phyloP scores from a whole-genome alignment of 2,113 vertebrate species.

The Meles meles region DNA sequence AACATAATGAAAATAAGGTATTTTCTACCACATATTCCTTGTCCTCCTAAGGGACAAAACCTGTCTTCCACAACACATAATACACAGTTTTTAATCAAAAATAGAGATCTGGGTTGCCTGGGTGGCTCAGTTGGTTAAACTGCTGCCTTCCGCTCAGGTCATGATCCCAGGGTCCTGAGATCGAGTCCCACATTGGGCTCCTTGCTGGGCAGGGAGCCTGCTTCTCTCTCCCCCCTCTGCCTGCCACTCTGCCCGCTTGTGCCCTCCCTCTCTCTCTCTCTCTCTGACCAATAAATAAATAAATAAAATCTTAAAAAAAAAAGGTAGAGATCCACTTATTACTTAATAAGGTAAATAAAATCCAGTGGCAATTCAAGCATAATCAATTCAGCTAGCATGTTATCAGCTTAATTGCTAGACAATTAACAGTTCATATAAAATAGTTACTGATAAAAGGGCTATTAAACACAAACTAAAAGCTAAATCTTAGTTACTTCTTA shows the following conservation, averaged over 20 bases:
- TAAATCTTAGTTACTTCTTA: slow-evolving; percentile 67
- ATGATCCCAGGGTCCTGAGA: too few relatives aligned
- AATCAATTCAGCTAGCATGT: slow-evolving; percentile 75
- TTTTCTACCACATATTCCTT: not conserved
- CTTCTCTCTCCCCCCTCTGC: too few relatives aligned
- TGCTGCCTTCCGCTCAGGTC: too few relatives aligned
- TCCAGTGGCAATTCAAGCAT: slow-evolving; percentile 56
- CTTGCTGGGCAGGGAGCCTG: too few relatives aligned
- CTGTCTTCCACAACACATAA: not conserved
- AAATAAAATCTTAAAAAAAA: too few relatives aligned
- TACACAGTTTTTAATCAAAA: not conserved
- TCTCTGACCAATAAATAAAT: too few relatives aligned
- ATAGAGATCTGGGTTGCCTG: not conserved
- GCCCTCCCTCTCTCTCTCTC: too few relatives aligned
- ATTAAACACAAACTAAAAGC: slow-evolving; percentile 74
- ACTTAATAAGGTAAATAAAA: slow-evolving; percentile 27
- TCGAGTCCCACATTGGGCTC: too few relatives aligned
- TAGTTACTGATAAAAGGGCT: slow-evolving; percentile 63
- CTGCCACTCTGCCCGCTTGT: too few relatives aligned
- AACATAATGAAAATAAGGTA: not conserved
- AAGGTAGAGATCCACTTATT: not conserved
- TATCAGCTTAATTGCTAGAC: slow-evolving; percentile 69
- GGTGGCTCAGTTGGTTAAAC: too few relatives aligned
- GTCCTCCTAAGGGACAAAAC: not conserved
- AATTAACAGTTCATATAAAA: slow-evolving; percentile 76